Evolutionary conservation across 2,888 invertebrate species (phyloP).

Genomic region (Philhelius pedissequus): DNA sequence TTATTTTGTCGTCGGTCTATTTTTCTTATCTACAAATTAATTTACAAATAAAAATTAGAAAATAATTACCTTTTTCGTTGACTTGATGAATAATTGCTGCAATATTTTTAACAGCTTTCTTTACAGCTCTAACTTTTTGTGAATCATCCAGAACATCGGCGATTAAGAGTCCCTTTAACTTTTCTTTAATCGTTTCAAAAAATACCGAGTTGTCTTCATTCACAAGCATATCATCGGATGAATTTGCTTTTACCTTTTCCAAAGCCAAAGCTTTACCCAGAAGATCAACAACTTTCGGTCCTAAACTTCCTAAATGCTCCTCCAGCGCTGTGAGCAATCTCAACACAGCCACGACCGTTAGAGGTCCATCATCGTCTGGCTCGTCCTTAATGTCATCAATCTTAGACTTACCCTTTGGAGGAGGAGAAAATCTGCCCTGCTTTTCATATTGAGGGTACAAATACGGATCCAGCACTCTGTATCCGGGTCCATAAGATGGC

Average conservation of each 20-base stretch:
- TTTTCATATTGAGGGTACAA: conserved; percentile 76
- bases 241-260: conserved; percentile 86
- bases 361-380: conserved; percentile 79
- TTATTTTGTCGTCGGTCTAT: background rate
- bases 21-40: conserved; percentile 39
- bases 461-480: conserved; percentile 75
- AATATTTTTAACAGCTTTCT: conserved; percentile 87
- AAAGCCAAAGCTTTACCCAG: conserved; percentile 88
- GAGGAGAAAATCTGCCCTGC: conserved; percentile 71
- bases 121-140: conserved; percentile 85
- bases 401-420: conserved; percentile 69
- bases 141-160: conserved; percentile 83
- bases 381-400: conserved; percentile 74
- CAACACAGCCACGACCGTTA: conserved; percentile 84
- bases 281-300: conserved; percentile 88
- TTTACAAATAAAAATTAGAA: background rate
- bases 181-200: conserved; percentile 92
- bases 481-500: conserved; percentile 69
- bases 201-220: conserved; percentile 87
- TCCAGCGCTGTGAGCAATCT: conserved; percentile 89
- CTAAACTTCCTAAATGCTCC: conserved; percentile 90
- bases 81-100: conserved; percentile 87
- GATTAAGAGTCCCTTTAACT: conserved; percentile 88
- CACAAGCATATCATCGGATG: conserved; percentile 86
- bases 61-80: conserved; percentile 78